Percentiles rank a stretch among this genome's conserved stretches.
These are phyloP conservation scores for Laspeyria flexula DNA, from an alignment of 2,888 invertebrate genomes.

Conservation along the genomic window DNA sequence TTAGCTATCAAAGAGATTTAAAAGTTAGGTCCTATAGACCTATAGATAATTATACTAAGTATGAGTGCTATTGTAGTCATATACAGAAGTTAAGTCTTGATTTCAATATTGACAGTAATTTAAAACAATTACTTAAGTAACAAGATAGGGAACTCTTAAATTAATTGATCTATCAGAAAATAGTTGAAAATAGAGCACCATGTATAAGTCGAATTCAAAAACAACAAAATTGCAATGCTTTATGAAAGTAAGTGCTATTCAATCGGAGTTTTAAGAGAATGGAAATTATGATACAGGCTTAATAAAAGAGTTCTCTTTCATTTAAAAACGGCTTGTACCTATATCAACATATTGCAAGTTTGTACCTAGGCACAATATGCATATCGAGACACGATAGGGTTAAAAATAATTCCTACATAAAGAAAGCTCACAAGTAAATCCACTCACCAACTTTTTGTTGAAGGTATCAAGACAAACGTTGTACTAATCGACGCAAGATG, in stretches of 20 bases:
- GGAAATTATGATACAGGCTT: slow-evolving; percentile 37
- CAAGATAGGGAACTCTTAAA: too few relatives aligned
- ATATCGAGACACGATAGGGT: slow-evolving; percentile 31
- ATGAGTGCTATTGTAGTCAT: too few relatives aligned
- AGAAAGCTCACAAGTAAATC: slow-evolving; percentile 46
- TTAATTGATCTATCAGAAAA: too few relatives aligned
- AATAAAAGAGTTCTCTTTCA: slow-evolving; percentile 27
- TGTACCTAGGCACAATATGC: slow-evolving; percentile 18
- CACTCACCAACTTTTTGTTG: slow-evolving; percentile 70
- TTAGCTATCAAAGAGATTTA: too few relatives aligned
- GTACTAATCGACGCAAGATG: slow-evolving; percentile 64
- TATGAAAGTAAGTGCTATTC: slow-evolving; percentile 29
- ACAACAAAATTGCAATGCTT: background rate
- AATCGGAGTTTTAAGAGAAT: slow-evolving; percentile 28
- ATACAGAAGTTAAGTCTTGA: too few relatives aligned
- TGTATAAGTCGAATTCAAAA: too few relatives aligned
- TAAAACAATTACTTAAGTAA: too few relatives aligned
- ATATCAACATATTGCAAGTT: background rate
- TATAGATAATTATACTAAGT: too few relatives aligned
- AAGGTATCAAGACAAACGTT: slow-evolving; percentile 74
- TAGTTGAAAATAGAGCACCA: too few relatives aligned
- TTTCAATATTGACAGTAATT: too few relatives aligned
- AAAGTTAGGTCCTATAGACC: too few relatives aligned
- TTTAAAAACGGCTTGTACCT: background rate
- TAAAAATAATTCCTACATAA: slow-evolving; percentile 58